These are phyloP conservation scores for Liopterus haemorrhoidalis DNA, from an alignment of 2,888 invertebrate species.

Conservation along the genomic window DNA sequence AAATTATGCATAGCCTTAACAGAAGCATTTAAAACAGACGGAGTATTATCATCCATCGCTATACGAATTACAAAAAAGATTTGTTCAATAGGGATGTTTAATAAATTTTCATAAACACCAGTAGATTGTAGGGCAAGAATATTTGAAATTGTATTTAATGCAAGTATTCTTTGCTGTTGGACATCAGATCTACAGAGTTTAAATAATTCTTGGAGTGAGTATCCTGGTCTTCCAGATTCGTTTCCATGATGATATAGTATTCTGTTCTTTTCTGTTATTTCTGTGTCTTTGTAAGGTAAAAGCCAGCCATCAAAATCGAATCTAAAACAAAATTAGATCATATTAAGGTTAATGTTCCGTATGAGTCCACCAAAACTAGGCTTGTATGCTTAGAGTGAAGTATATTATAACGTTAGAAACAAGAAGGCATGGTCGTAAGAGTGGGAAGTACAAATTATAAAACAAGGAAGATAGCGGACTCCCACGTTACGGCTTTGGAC, in stretches of 20 bases:
- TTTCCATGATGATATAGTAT: constrained; percentile 89
- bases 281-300: constrained; percentile 61
- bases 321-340: constrained; percentile 38
- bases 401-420: too few species aligned
- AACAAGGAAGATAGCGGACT: too few species aligned
- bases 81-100: constrained; percentile 71
- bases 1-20: constrained; percentile 70
- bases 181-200: constrained; percentile 69
- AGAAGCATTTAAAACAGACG: constrained; percentile 67
- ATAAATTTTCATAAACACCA: constrained; percentile 70
- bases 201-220: constrained; percentile 82
- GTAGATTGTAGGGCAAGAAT: constrained; percentile 65
- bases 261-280: constrained; percentile 55
- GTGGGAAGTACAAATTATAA: too few species aligned
- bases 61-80: constrained; percentile 75
- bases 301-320: constrained; percentile 79
- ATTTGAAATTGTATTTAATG: constrained; percentile 73
- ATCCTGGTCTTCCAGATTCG: constrained; percentile 86
- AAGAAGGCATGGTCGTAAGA: too few species aligned
- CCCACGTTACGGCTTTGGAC: too few species aligned
- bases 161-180: constrained; percentile 77
- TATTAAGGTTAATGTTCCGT: too few species aligned
- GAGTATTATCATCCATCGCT: constrained; percentile 77
- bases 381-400: too few species aligned
- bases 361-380: too few species aligned